Conservation (phyloP, 2,888 invertebrate species). For the Cremastinae sp. region DNA sequence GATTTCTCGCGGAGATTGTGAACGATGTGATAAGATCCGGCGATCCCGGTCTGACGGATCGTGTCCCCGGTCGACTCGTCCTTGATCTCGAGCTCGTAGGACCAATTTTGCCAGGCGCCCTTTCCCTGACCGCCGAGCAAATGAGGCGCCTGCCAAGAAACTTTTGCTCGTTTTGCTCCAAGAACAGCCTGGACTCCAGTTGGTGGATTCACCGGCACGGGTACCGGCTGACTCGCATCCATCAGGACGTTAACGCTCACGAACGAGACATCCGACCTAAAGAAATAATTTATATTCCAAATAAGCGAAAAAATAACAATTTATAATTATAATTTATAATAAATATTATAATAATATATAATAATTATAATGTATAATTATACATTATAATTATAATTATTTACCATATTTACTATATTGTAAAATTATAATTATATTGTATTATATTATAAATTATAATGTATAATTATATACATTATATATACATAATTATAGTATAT, state of each 20-base stretch:
- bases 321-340: too few species aligned
- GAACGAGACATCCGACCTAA: constrained; percentile 80
- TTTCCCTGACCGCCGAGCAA: constrained; percentile 86
- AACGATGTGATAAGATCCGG: constrained; percentile 85
- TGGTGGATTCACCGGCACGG: constrained; percentile 90
- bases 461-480: too few species aligned
- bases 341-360: too few species aligned
- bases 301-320: neutral
- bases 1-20: constrained; percentile 87
- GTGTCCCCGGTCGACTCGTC: constrained; percentile 80
- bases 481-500: too few species aligned
- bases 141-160: constrained; percentile 91
- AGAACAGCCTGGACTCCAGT: constrained; percentile 90
- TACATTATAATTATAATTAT: too few species aligned
- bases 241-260: constrained; percentile 80
- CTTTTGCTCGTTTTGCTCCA: constrained; percentile 87
- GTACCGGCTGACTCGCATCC: constrained; percentile 87
- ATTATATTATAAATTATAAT: too few species aligned
- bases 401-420: too few species aligned
- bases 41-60: constrained; percentile 80
- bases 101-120: constrained; percentile 88
- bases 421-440: too few species aligned
- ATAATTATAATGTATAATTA: too few species aligned
- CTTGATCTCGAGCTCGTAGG: constrained; percentile 87
- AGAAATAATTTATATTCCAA: constrained; percentile 3